Base-by-base conservation (phyloP, 2,113 vertebrate genomes). In the Cranoglanis bouderius region DNA sequence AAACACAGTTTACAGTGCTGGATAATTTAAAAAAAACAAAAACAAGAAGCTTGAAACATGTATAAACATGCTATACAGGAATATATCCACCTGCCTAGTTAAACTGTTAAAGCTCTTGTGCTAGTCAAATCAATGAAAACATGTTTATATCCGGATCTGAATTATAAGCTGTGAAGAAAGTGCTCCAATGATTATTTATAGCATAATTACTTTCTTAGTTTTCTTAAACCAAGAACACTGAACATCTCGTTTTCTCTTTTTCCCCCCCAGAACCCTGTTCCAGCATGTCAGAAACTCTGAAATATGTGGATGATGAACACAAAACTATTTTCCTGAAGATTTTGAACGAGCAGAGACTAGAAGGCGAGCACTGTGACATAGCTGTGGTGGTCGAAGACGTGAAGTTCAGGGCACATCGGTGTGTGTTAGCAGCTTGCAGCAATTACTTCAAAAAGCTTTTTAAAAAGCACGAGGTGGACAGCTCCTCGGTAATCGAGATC, bases 381-480 rank as follows among this genome's bases (percentile, higher is more conserved):
- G 98, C 98, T 1, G 98, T 99, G 0, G 98, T 99, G 24, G 98
- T 99, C 1, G 98, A 99, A 89, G 98, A 99, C 91, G 98, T 99
- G 32, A 99, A 99, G 91, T 99, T 99, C 93, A 92, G 98, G 40
- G 98, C 98, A 51, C 98, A 99, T 89, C 95, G 98, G 85, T 99
- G 98, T 0, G 98, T 99, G 6, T 96, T 99, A 3, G 98, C 98
- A 0, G 98, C 98, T 81, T 99, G 98, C 94, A 99, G 98, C 94
- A 98, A 98, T 92, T 99, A 99, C 95, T 99, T 99, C 94, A 99
- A 99, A 77, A 99, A 99, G 87, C 97, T 99, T 74, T 99, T 99
- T 92, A 99, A 99, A 90, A 99, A 99, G 87, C 97, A 99, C 3
- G 98, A 99, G 92, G 95, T 99, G 40, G 98, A 99, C 90, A 99